These are phyloP conservation scores for Opisthocomus hoazin DNA, from an alignment of 2,113 vertebrate species.

Conservation along the genomic window DNA sequence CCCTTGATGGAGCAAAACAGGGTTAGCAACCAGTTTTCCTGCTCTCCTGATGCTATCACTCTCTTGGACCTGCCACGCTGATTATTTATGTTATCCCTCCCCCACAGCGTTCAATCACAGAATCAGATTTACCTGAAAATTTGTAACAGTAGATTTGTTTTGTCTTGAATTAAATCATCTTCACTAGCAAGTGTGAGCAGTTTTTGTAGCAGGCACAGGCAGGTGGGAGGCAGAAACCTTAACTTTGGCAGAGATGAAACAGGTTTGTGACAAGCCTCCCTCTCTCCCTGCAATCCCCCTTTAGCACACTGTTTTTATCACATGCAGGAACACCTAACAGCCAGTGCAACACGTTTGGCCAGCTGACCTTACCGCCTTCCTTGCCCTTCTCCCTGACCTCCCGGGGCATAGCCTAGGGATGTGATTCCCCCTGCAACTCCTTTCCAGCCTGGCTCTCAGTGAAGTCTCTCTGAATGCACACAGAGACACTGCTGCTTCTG, in stretches of 20 bases:
- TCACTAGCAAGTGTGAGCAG: neutral
- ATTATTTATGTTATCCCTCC: neutral
- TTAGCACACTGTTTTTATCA: neutral
- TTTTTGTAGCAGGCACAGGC: neutral
- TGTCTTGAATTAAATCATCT: neutral
- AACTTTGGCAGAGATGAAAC: neutral
- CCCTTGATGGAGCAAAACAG: neutral
- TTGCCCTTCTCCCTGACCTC: neutral
- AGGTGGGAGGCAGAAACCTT: neutral
- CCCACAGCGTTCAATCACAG: neutral
- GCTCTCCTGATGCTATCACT: neutral
- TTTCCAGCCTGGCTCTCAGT: neutral
- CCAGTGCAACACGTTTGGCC: neutral
- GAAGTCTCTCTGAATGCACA: neutral
- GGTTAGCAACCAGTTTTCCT: neutral
- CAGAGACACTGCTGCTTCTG: neutral
- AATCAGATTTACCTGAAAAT: neutral
- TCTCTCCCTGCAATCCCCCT: neutral
- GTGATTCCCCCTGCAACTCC: neutral
- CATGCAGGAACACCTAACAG: neutral
- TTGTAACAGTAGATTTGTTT: neutral
- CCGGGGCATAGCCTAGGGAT: neutral
- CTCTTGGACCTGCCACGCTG: neutral
- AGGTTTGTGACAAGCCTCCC: neutral
- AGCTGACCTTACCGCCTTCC: neutral